Evolutionary conservation across 2,888 invertebrate species (phyloP).

Genomic region (Lydus trimaculatus): DNA sequence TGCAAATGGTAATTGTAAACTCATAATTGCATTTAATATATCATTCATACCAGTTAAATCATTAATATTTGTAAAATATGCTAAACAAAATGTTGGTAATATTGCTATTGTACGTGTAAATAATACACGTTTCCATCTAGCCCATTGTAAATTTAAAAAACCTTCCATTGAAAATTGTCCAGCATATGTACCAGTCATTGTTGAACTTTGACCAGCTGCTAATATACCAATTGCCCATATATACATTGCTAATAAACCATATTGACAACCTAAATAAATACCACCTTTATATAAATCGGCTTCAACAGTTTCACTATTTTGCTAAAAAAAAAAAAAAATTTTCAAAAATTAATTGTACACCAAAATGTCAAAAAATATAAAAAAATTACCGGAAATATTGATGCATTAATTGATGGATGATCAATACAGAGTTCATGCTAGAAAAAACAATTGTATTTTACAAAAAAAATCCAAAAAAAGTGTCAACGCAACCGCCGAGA

Average conservation of each 20-base stretch:
- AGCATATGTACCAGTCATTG: constrained; percentile 87
- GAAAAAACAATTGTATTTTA: too few species aligned
- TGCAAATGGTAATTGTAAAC: constrained; percentile 87
- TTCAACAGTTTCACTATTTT: constrained; percentile 64
- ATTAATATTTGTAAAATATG: constrained; percentile 71
- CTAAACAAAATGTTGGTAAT: constrained; percentile 73
- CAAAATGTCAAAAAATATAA: not conserved
- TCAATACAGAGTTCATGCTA: constrained; percentile 53
- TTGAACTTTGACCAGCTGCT: constrained; percentile 85
- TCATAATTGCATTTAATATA: constrained; percentile 85
- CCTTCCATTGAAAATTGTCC: constrained; percentile 92
- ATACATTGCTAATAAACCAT: constrained; percentile 79
- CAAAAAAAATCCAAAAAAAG: too few species aligned
- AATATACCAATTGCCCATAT: constrained; percentile 86
- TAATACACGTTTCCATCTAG: constrained; percentile 85
- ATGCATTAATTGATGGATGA: constrained; percentile 53
- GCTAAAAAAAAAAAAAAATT: constrained; percentile 43
- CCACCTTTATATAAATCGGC: constrained; percentile 79
- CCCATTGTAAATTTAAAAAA: constrained; percentile 84
- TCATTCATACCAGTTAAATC: constrained; percentile 85
- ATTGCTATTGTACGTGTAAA: constrained; percentile 87
- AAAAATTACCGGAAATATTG: constrained; percentile 59
- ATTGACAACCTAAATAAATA: constrained; percentile 78
- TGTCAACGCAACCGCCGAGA: too few species aligned
- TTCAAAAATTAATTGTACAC: not conserved